These are phyloP conservation scores for Alouatta palliata DNA, from an alignment of 2,113 vertebrate species.

Conservation along the genomic window DNA sequence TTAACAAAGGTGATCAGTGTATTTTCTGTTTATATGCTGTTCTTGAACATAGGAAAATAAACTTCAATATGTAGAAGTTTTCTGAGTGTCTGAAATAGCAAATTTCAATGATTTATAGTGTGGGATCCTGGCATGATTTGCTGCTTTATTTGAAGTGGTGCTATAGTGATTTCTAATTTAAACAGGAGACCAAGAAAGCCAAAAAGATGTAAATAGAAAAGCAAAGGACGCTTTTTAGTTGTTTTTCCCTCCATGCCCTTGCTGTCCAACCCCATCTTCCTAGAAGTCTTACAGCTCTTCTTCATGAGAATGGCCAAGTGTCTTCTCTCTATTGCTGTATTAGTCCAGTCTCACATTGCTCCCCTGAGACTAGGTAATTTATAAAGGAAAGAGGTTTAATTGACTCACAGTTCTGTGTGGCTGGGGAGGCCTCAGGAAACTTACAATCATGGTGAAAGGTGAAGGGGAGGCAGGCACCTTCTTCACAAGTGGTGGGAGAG, in stretches of 20 bases:
- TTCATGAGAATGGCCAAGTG: background rate
- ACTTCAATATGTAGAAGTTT: background rate
- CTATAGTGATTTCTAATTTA: conserved; percentile 4
- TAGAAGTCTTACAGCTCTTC: background rate
- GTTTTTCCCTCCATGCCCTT: background rate
- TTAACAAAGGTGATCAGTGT: background rate
- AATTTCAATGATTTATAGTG: background rate
- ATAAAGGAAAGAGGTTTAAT: no score
- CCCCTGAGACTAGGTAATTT: no score
- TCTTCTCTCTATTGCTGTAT: background rate
- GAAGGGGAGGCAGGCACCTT: no score
- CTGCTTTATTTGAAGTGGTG: background rate
- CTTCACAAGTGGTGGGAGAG: no score
- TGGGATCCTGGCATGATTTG: background rate
- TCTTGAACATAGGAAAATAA: background rate
- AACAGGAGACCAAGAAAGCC: background rate
- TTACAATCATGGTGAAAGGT: no score
- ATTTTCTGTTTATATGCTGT: background rate
- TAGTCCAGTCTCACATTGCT: background rate
- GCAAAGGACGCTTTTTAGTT: background rate
- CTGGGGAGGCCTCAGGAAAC: no score
- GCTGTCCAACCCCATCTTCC: background rate
- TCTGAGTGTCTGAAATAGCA: conserved; percentile 27
- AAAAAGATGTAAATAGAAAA: background rate
- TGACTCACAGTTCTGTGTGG: no score